Evolutionary conservation across 2,888 invertebrate species (phyloP).

Genomic region (Lycia hirtaria): DNA sequence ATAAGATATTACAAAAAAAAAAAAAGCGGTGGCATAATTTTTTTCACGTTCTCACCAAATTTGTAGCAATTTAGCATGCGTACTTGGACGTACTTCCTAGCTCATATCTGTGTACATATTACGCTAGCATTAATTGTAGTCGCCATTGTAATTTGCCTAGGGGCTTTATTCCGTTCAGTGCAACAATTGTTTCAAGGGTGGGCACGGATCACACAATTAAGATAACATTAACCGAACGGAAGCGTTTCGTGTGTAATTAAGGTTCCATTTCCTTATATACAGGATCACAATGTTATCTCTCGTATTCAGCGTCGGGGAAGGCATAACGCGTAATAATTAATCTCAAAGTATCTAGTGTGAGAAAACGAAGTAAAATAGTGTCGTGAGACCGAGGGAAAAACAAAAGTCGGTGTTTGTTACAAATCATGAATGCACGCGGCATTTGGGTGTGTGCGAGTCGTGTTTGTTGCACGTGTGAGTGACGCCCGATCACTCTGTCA

Average conservation of each 20-base stretch:
- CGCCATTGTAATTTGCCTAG: not conserved
- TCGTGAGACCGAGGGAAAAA: slow-evolving; percentile 72
- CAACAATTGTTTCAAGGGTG: slow-evolving; percentile 27
- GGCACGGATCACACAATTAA: slow-evolving; percentile 22
- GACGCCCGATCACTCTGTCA: too few species aligned
- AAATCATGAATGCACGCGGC: too few species aligned
- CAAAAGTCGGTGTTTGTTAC: slow-evolving; percentile 64
- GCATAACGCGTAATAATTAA: slow-evolving; percentile 69
- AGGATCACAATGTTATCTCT: slow-evolving; percentile 51
- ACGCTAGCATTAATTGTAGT: not conserved
- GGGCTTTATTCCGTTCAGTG: not conserved
- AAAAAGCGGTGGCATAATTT: not conserved
- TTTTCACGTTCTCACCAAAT: not conserved
- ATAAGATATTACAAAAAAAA: too few species aligned
- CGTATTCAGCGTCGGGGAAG: slow-evolving; percentile 48
- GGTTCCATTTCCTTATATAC: slow-evolving; percentile 55
- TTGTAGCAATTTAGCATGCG: not conserved
- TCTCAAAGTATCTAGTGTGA: slow-evolving; percentile 67
- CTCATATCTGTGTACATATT: not conserved
- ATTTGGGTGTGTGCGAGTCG: too few species aligned
- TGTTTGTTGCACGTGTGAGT: too few species aligned
- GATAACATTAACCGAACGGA: slow-evolving; percentile 40
- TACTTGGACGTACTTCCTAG: too few species aligned
- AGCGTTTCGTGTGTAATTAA: slow-evolving; percentile 47
- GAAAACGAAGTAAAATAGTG: slow-evolving; percentile 68